Conservation (phyloP, 1,140 invertebrate species). For the Cotesia vestalis region DNA sequence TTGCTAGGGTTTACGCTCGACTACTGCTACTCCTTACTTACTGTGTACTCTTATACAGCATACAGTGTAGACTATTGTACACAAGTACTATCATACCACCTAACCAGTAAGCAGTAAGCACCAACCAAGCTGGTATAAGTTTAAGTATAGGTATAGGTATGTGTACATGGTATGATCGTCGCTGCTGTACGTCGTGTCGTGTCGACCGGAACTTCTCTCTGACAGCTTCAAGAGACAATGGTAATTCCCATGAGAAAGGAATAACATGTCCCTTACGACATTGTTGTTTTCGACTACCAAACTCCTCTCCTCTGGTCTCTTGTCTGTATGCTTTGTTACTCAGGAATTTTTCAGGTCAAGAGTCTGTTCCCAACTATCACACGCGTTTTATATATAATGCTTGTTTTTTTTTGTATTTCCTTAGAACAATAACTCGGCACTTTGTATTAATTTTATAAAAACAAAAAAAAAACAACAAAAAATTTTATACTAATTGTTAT, state of each 20-base stretch:
- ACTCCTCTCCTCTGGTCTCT: neutral
- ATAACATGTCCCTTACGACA: conserved; percentile 18
- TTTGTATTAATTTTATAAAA: too few relatives aligned
- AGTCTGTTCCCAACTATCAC: too few relatives aligned
- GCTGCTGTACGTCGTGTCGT: conserved; percentile 1
- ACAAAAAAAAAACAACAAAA: too few relatives aligned
- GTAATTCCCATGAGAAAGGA: conserved; percentile 32
- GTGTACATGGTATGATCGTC: too few relatives aligned
- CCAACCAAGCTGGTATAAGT: too few relatives aligned
- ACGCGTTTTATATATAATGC: too few relatives aligned
- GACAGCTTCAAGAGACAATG: conserved; percentile 25
- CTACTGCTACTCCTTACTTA: neutral
- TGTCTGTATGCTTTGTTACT: conserved; percentile 21
- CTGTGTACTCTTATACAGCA: neutral
- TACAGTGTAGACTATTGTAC: neutral
- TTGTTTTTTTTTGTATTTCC: too few relatives aligned
- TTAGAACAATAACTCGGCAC: too few relatives aligned
- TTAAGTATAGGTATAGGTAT: too few relatives aligned
- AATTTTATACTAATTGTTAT: too few relatives aligned
- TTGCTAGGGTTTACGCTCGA: conserved; percentile 4
- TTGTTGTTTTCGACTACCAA: conserved; percentile 8
- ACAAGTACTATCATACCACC: neutral
- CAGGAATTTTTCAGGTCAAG: too few relatives aligned
- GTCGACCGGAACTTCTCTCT: conserved; percentile 29
- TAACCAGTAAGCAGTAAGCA: neutral